Evolutionary conservation across 2,888 invertebrate genomes (phyloP), one percentile per base, ranked within the genome.

Genomic region (Tethea ocularis): DNA sequence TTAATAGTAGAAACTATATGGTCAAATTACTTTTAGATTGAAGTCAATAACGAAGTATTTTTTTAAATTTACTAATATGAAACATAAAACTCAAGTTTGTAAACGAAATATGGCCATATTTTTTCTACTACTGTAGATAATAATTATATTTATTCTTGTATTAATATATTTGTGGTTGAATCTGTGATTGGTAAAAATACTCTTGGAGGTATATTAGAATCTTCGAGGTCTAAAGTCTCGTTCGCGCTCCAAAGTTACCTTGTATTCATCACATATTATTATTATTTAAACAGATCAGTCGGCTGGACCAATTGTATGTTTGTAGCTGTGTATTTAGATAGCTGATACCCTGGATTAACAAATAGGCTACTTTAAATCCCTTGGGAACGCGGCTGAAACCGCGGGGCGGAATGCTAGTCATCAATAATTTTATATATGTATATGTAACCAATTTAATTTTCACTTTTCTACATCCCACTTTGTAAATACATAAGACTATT

Each of bases 361-460:
- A n/a, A n/a, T n/a, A n/a, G n/a, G n/a, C n/a, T n/a, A n/a, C n/a
- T n/a, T n/a, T n/a, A n/a, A n/a, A n/a, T n/a, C n/a, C n/a, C n/a
- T n/a, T n/a, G n/a, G n/a, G n/a, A n/a, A n/a, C n/a, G n/a, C n/a
- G n/a, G n/a, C n/a, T n/a, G n/a, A n/a, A n/a, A n/a, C n/a, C n/a
- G n/a, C n/a, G n/a, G n/a, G n/a, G n/a, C n/a, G n/a, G n/a, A n/a
- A n/a, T n/a, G n/a, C n/a, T n/a, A n/a, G n/a, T 41, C 41, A 41
- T 7, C 10, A 7, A 41, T 41, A 41, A 41, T 17, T 20, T 20
- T 46, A 46, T 20, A 46, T 46, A 10, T 46, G 20, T 20, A 20
- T 20, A 20, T 20, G 8, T 55, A 24, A 55, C 36, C 24, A 29
- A 26, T 15, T 55, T 55, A 23, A n/a, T 55, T 55, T 24, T 55